These are phyloP conservation scores for Labia minor DNA, from an alignment of 2,888 invertebrate genomes.

Conservation along the genomic window DNA sequence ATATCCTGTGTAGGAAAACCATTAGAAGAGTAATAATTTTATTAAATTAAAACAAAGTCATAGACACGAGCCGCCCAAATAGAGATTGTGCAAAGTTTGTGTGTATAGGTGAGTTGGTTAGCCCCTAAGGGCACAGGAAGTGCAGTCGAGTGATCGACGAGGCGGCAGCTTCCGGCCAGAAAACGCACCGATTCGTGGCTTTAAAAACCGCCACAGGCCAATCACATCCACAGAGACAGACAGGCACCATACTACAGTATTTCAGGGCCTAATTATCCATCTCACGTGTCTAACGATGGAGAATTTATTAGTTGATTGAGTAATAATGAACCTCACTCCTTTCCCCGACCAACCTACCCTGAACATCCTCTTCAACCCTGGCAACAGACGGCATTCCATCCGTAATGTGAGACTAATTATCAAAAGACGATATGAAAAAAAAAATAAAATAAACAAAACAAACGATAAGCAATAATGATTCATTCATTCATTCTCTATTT, in stretches of 20 bases:
- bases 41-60: background rate
- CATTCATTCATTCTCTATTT: too few relatives aligned
- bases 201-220: conserved; percentile 8
- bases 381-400: too few relatives aligned
- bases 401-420: too few relatives aligned
- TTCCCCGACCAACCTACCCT: too few relatives aligned
- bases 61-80: too few relatives aligned
- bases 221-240: background rate
- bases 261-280: background rate
- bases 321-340: background rate
- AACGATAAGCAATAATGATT: too few relatives aligned
- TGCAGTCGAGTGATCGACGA: conserved; percentile 1
- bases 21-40: background rate
- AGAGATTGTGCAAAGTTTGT: background rate
- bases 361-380: too few relatives aligned
- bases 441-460: too few relatives aligned
- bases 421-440: too few relatives aligned
- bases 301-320: background rate
- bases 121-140: background rate
- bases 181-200: conserved; percentile 6
- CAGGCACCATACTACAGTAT: background rate
- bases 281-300: background rate
- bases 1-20: background rate
- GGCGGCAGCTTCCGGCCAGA: background rate
- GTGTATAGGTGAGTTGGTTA: background rate